Conservation (phyloP, 1,140 invertebrate genomes). For the Ostrea denselamellosa region DNA sequence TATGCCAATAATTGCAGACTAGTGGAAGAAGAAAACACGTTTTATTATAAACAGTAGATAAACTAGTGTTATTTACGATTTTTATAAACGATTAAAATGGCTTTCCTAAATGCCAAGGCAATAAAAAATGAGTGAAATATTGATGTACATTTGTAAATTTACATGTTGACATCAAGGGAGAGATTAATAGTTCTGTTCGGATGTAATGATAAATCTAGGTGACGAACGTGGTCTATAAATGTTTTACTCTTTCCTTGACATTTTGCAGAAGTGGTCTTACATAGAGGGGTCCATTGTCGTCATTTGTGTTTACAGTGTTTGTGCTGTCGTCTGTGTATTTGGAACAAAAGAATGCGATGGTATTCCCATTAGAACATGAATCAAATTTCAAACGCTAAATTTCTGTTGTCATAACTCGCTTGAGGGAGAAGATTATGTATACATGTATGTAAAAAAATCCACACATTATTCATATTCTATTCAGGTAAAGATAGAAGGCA, state of each 20-base stretch:
- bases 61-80: neutral
- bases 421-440: neutral
- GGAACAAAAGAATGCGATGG: constrained; percentile 72
- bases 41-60: neutral
- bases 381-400: constrained; percentile 5
- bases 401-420: neutral
- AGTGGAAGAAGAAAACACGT: too few species aligned
- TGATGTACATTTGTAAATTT: neutral
- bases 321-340: constrained; percentile 69
- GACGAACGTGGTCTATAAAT: neutral
- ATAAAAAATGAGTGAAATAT: neutral
- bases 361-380: constrained; percentile 46
- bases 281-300: constrained; percentile 66
- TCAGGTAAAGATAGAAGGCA: too few species aligned
- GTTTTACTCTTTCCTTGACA: neutral
- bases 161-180: neutral
- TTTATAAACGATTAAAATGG: neutral
- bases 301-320: constrained; percentile 69
- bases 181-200: neutral
- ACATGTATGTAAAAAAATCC: neutral
- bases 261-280: constrained; percentile 70
- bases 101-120: neutral
- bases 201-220: neutral
- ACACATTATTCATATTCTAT: neutral
- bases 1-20: too few species aligned